These are phyloP conservation scores for Orthonyx spaldingii DNA, from an alignment of 2,113 vertebrate genomes.

Conservation along the genomic window DNA sequence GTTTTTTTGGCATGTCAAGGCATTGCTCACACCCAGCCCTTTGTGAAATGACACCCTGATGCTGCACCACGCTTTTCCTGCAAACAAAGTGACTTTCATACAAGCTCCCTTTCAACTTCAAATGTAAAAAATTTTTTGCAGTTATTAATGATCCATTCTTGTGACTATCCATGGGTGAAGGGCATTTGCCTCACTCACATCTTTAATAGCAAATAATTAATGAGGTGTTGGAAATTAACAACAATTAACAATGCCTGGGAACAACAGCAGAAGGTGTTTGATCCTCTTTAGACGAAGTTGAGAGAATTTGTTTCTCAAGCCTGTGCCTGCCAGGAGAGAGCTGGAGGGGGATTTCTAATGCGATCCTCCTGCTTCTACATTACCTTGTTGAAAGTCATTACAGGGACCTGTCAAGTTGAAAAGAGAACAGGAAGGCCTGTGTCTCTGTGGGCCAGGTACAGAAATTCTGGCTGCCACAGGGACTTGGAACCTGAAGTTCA, in stretches of 20 bases:
- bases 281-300: constrained; percentile 21
- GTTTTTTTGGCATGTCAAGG: not conserved
- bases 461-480: not conserved
- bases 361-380: not conserved
- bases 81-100: constrained; percentile 6
- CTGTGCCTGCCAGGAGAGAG: not conserved
- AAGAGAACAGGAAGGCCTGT: not conserved
- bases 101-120: constrained; percentile 25
- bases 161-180: constrained; percentile 65
- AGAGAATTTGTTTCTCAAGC: not conserved
- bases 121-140: constrained; percentile 53
- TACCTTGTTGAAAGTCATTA: not conserved
- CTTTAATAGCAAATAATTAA: constrained; percentile 75
- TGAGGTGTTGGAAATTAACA: constrained; percentile 75
- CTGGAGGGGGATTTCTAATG: not conserved
- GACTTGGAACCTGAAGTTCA: not conserved
- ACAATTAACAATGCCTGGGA: constrained; percentile 71
- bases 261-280: constrained; percentile 65
- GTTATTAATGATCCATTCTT: constrained; percentile 66
- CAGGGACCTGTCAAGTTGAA: not conserved
- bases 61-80: not conserved
- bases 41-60: not conserved
- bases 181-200: constrained; percentile 62
- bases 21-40: not conserved
- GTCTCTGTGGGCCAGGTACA: not conserved